A percentile compares a stretch with the other conserved stretches of the same genome.
Evolutionary conservation across 2,113 vertebrate genomes (phyloP).

Genomic region (Chamaea fasciata): DNA sequence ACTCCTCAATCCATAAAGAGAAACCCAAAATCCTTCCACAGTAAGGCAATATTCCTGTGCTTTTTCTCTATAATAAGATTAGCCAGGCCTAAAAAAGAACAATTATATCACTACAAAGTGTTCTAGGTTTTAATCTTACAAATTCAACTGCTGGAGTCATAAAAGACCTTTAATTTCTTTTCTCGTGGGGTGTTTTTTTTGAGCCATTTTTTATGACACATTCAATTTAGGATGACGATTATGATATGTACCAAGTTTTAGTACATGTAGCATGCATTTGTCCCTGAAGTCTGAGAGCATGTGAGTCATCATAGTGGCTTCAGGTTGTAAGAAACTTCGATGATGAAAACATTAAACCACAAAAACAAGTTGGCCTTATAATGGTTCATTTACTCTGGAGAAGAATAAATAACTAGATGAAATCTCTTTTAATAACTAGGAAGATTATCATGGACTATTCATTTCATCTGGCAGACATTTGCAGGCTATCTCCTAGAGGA

Average conservation of each 20-base stretch:
- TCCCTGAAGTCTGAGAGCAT: neutral
- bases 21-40: neutral
- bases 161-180: neutral
- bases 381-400: slow-evolving; percentile 29
- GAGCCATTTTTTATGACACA: neutral
- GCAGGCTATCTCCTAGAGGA: neutral
- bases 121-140: neutral
- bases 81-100: neutral
- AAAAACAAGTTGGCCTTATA: neutral
- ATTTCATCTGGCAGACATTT: neutral
- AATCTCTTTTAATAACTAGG: slow-evolving; percentile 45
- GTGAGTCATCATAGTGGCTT: slow-evolving; percentile 7
- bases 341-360: slow-evolving; percentile 1
- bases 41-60: neutral
- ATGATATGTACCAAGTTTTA: neutral
- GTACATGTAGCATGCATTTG: neutral
- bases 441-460: neutral
- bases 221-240: neutral
- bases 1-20: neutral
- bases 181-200: accelerated
- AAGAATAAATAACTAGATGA: slow-evolving; percentile 14
- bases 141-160: neutral
- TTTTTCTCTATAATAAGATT: neutral
- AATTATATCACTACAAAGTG: neutral
- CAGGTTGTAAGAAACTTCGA: neutral